A percentile compares a stretch with the other conserved stretches of the same genome.
phyloP scores from a whole-genome alignment of 2,888 invertebrate species.

The Bellardia bayeri region DNA sequence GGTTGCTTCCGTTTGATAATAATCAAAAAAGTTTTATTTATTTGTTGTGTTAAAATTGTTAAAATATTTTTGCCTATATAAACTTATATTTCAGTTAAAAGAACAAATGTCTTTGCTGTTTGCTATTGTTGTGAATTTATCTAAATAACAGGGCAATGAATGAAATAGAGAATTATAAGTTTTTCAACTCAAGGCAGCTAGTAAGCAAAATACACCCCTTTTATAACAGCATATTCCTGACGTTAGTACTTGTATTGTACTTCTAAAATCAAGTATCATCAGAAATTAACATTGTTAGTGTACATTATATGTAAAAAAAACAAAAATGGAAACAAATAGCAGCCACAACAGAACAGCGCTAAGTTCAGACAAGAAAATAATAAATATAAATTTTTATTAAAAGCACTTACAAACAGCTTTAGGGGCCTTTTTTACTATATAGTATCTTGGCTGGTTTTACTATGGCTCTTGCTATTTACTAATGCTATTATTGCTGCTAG shows the following conservation, averaged over 20 bases:
- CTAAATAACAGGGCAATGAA: constrained; percentile 16
- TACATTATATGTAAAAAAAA: background rate
- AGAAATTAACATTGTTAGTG: constrained; percentile 45
- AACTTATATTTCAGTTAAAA: background rate
- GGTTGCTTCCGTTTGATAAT: constrained; percentile 15
- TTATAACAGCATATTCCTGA: background rate
- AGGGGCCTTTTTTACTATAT: constrained; percentile 3
- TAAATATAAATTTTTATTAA: constrained; percentile 65
- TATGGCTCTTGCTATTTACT: constrained; percentile 30
- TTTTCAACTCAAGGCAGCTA: background rate
- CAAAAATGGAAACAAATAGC: background rate
- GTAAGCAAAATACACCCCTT: background rate
- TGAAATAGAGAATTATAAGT: background rate
- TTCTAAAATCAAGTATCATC: constrained; percentile 28
- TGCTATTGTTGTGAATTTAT: constrained; percentile 12
- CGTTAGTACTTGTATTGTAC: background rate
- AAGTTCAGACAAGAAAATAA: constrained; percentile 31
- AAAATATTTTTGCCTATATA: background rate
- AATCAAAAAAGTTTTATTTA: background rate
- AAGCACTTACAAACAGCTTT: constrained; percentile 62
- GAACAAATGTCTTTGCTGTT: background rate
- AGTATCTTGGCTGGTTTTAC: constrained; percentile 4
- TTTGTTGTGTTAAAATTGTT: constrained; percentile 12
- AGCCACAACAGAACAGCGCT: background rate
- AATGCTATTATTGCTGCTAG: background rate